A percentile compares a stretch with the other conserved stretches of the same genome.
Conservation (phyloP, 2,113 vertebrate genomes). For the Tringa solitaria region DNA sequence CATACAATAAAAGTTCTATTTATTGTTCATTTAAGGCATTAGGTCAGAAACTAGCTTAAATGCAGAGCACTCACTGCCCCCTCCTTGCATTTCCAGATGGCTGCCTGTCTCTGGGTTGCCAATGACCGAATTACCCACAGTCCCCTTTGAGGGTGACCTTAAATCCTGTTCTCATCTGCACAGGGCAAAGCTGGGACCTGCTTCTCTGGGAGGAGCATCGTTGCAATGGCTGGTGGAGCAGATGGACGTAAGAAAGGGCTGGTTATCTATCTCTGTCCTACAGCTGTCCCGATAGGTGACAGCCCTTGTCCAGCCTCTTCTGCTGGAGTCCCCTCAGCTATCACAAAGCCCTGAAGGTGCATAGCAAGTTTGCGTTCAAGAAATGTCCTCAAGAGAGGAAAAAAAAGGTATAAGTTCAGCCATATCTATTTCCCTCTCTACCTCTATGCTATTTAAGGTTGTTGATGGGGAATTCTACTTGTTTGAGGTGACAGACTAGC, state of each 20-base stretch:
- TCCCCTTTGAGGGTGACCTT: neutral
- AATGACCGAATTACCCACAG: fast-evolving
- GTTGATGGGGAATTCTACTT: neutral
- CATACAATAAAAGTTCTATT: neutral
- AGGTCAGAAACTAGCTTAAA: neutral
- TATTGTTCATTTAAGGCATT: neutral
- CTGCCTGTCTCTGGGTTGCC: neutral
- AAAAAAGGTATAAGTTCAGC: neutral
- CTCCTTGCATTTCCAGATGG: neutral
- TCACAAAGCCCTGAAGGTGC: neutral
- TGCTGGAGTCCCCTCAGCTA: neutral
- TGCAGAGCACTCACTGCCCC: neutral
- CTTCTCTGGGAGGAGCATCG: neutral
- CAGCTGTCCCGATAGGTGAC: neutral
- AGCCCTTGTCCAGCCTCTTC: neutral
- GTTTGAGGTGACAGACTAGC: neutral
- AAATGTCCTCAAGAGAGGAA: neutral
- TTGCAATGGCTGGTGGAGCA: neutral
- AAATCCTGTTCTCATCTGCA: fast-evolving
- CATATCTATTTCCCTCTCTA: neutral
- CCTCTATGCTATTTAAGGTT: neutral
- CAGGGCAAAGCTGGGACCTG: neutral
- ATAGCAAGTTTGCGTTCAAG: neutral
- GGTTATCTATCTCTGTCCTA: neutral
- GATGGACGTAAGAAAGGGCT: neutral